phyloP scores from a whole-genome alignment of 2,888 invertebrate genomes.

The Mesochorus sp. region DNA sequence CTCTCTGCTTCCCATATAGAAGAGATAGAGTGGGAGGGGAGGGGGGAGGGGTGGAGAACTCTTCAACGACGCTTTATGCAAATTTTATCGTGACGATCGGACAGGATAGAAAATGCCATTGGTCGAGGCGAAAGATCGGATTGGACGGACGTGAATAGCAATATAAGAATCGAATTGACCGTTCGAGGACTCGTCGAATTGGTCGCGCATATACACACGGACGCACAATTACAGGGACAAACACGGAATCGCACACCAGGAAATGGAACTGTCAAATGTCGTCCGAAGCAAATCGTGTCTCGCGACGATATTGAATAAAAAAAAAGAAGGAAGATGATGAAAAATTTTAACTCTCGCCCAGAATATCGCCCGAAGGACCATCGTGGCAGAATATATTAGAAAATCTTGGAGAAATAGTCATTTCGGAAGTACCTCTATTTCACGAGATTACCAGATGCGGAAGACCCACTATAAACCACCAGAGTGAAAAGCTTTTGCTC shows the following conservation, averaged over 20 bases:
- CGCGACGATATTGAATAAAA: constrained; percentile 22
- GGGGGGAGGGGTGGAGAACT: not conserved
- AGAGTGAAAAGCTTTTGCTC: constrained; percentile 41
- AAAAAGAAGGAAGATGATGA: constrained; percentile 18
- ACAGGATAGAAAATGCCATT: constrained; percentile 29
- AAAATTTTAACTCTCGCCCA: not conserved
- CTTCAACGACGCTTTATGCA: constrained; percentile 45
- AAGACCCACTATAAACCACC: constrained; percentile 35
- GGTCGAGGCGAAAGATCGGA: constrained; percentile 34
- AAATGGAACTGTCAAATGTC: constrained; percentile 3
- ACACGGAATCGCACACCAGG: not conserved
- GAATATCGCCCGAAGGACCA: constrained; percentile 11
- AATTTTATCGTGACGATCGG: constrained; percentile 59
- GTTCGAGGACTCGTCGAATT: constrained; percentile 25
- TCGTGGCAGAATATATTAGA: constrained; percentile 30
- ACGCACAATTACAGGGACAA: not conserved
- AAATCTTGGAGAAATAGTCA: constrained; percentile 18
- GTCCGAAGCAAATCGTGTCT: constrained; percentile 1
- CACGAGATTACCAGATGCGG: constrained; percentile 42
- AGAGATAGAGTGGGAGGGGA: not conserved
- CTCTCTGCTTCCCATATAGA: not conserved
- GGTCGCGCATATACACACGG: not conserved
- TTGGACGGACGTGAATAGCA: constrained; percentile 40
- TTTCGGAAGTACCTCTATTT: constrained; percentile 28
- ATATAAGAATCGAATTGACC: constrained; percentile 53